Evolutionary conservation across 2,113 vertebrate genomes (phyloP).

Genomic region (Rhombomys opimus): DNA sequence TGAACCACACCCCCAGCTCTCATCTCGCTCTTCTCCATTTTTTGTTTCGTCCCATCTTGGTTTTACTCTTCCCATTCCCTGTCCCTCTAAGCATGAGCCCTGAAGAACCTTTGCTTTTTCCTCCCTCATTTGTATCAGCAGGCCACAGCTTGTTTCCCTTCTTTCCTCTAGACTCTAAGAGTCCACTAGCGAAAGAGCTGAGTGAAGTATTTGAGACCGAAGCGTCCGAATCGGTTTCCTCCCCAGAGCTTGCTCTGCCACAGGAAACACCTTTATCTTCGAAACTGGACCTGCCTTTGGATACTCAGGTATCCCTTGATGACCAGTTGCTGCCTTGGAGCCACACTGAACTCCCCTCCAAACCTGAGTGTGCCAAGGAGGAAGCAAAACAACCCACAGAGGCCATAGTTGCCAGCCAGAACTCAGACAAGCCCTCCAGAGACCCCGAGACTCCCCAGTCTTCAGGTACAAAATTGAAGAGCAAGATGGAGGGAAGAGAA

Average conservation of each 20-base stretch:
- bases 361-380: conserved; percentile 46
- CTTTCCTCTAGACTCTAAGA: conserved; percentile 86
- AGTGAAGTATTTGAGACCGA: conserved; percentile 85
- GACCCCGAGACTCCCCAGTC: conserved; percentile 61
- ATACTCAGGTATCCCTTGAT: conserved; percentile 56
- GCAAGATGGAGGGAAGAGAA: background rate
- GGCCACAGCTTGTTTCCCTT: background rate
- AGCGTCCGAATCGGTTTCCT: background rate
- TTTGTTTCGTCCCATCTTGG: background rate
- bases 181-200: conserved; percentile 89
- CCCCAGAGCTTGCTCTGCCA: conserved; percentile 30
- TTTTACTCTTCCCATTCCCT: background rate
- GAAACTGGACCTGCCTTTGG: conserved; percentile 51
- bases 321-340: conserved; percentile 40
- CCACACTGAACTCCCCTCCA: conserved; percentile 33
- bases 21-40: background rate
- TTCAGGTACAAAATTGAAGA: conserved; percentile 77
- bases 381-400: conserved; percentile 44
- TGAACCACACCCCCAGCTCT: background rate
- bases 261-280: conserved; percentile 38
- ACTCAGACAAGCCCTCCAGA: conserved; percentile 59
- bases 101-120: background rate
- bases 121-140: background rate
- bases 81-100: background rate
- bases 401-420: conserved; percentile 47